Evolutionary conservation across 2,113 vertebrate genomes (phyloP).

Genomic region (Sinocyclocheilus grahami): DNA sequence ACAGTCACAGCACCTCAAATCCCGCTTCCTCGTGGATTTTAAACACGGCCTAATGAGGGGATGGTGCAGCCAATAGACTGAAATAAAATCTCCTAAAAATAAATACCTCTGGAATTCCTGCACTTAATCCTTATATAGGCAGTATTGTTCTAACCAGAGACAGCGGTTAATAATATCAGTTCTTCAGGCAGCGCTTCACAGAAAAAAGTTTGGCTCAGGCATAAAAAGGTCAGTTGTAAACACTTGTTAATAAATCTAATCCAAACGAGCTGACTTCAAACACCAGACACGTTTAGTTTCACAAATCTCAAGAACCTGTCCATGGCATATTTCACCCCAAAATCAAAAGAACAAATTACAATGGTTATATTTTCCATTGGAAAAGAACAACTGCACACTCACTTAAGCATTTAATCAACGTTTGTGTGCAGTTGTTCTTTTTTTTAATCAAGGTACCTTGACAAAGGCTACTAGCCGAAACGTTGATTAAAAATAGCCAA

Average conservation of each 20-base stretch:
- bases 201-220: not conserved
- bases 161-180: slow-evolving; percentile 12
- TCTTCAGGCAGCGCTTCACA: not conserved
- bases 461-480: too few species aligned
- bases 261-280: not conserved
- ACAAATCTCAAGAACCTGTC: not conserved
- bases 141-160: slow-evolving; percentile 14
- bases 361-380: not conserved
- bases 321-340: not conserved
- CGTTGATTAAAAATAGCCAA: too few species aligned
- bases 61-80: not conserved
- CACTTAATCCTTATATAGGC: slow-evolving; percentile 36
- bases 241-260: not conserved
- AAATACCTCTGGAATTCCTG: slow-evolving; percentile 16
- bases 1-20: not conserved
- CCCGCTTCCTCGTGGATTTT: not conserved
- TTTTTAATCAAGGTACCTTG: too few species aligned
- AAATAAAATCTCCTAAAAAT: slow-evolving; percentile 21
- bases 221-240: slow-evolving; percentile 5
- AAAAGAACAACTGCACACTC: too few species aligned
- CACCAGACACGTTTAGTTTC: not conserved
- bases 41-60: slow-evolving; percentile 27
- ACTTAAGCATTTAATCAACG: too few species aligned
- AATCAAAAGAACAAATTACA: not conserved
- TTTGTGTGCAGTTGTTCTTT: too few species aligned